Conservation (phyloP, 2,113 vertebrate species). For the Perognathus longimembris region DNA sequence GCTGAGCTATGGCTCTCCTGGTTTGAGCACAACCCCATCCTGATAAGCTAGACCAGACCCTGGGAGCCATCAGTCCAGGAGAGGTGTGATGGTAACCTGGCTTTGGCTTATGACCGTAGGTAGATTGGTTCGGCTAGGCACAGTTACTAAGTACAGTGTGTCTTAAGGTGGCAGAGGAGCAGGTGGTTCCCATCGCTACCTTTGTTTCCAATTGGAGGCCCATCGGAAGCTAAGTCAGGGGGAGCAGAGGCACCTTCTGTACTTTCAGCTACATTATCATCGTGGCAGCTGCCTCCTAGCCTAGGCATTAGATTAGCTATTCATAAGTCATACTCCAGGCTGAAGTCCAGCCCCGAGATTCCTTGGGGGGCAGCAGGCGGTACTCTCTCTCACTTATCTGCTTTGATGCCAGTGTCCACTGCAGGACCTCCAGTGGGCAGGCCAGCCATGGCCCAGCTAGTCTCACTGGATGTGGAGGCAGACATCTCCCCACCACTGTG, state of each 20-base stretch:
- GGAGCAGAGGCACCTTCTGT: too few relatives aligned
- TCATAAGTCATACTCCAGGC: neutral
- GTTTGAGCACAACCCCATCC: neutral
- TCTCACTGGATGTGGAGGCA: neutral
- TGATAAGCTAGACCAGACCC: too few relatives aligned
- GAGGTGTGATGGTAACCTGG: neutral
- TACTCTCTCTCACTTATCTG: neutral
- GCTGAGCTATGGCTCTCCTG: rapidly evolving
- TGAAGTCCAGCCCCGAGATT: neutral
- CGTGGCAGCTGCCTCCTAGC: rapidly evolving
- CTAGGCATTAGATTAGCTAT: rapidly evolving
- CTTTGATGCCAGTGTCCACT: neutral
- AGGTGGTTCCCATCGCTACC: neutral
- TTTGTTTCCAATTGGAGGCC: neutral
- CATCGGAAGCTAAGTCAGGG: neutral
- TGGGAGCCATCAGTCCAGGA: neutral
- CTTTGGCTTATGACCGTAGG: rapidly evolving
- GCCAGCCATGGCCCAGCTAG: neutral
- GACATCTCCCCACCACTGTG: neutral
- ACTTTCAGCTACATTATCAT: neutral
- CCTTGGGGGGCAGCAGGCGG: rapidly evolving
- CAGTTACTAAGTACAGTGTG: too few relatives aligned
- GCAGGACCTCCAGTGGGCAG: rapidly evolving
- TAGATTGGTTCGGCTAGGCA: neutral
- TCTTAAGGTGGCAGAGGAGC: too few relatives aligned